A percentile compares a stretch with the other conserved stretches of the same genome.
These are phyloP conservation scores for Polydrusus pterygomalis DNA, from an alignment of 2,888 invertebrate genomes.

Conservation along the genomic window DNA sequence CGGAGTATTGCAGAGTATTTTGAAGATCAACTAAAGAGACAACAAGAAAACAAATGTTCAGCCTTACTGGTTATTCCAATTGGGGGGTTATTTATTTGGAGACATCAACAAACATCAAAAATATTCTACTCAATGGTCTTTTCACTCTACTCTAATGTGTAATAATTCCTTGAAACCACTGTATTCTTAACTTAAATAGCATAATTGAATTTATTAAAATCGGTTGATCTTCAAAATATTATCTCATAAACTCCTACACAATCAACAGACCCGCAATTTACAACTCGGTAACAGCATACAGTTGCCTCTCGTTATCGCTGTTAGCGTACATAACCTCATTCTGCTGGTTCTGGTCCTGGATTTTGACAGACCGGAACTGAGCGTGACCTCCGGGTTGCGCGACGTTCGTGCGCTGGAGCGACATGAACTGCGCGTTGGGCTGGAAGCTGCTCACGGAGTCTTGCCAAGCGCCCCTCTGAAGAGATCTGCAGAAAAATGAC, in stretches of 20 bases:
- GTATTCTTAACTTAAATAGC: too few species aligned
- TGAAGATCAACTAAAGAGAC: conserved; percentile 5
- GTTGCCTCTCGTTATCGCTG: conserved; percentile 72
- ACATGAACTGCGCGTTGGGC: conserved; percentile 70
- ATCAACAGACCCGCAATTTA: conserved; percentile 67
- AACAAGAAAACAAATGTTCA: too few species aligned
- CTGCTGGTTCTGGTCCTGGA: conserved; percentile 69
- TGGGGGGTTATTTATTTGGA: too few species aligned
- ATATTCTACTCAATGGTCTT: too few species aligned
- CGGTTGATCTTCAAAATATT: conserved; percentile 5
- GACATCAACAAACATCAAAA: too few species aligned
- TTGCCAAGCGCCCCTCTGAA: conserved; percentile 72
- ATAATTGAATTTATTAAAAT: too few species aligned
- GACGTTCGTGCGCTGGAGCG: conserved; percentile 72
- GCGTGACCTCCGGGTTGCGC: conserved; percentile 66
- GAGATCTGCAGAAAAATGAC: conserved; percentile 65
- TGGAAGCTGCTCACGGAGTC: conserved; percentile 63
- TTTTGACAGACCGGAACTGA: conserved; percentile 69
- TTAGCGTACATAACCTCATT: conserved; percentile 70
- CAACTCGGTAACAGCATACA: conserved; percentile 86
- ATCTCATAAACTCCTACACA: conserved; percentile 9
- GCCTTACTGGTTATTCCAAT: too few species aligned
- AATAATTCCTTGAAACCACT: too few species aligned
- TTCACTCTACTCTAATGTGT: too few species aligned
- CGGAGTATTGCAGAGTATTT: background rate